phyloP scores from a whole-genome alignment of 64 coral and sea anemone genomes.

The Montipora sp. region DNA sequence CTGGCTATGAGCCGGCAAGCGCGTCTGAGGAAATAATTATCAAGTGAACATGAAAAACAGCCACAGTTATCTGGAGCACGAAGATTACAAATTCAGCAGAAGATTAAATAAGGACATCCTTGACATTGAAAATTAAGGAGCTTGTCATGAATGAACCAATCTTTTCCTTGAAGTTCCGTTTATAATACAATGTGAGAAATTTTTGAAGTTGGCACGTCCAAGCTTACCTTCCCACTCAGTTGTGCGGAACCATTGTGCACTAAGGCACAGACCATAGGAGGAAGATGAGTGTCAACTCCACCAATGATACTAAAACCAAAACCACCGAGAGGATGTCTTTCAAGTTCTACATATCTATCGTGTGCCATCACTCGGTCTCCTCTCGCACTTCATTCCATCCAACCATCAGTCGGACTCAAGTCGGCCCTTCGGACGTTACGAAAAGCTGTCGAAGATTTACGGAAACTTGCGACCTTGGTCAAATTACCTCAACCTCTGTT shows the following conservation, averaged over 20 bases:
- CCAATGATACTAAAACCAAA: constrained; percentile 99
- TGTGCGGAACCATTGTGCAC: constrained; percentile 97
- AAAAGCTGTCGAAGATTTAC: not conserved
- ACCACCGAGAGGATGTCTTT: constrained; percentile 88
- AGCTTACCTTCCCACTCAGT: constrained; percentile 82
- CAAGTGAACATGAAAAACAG: not conserved
- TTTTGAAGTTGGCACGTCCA: too few relatives aligned
- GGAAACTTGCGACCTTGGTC: not conserved
- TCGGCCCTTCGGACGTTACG: not conserved
- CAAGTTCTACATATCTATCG: constrained; percentile 89
- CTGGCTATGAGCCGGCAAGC: too few relatives aligned
- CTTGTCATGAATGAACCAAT: not conserved
- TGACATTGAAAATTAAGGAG: not conserved
- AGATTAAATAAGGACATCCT: not conserved
- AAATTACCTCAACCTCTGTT: too few relatives aligned
- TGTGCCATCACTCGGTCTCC: constrained; percentile 50
- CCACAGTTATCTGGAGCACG: not conserved
- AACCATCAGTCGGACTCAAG: not conserved
- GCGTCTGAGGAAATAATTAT: too few relatives aligned
- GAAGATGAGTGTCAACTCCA: constrained; percentile 90
- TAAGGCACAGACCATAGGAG: constrained; percentile 96
- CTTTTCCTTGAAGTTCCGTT: too few relatives aligned
- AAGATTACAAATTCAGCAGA: not conserved
- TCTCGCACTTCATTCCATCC: constrained; percentile 13
- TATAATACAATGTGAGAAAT: too few relatives aligned